These are phyloP conservation scores for Dipus sagitta DNA, from an alignment of 2,797 vertebrate genomes.

Conservation along the genomic window DNA sequence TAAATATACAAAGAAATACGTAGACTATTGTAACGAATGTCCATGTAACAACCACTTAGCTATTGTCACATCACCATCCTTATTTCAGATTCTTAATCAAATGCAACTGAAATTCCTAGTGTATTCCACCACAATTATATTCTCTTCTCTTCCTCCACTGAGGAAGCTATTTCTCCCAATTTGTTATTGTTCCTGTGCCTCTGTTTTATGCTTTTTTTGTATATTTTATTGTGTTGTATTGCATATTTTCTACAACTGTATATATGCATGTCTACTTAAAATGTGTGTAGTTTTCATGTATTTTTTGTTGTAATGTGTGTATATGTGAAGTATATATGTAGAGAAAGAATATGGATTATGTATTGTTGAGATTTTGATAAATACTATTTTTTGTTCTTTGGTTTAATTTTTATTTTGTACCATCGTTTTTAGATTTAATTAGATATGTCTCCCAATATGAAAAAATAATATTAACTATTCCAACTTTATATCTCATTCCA, in stretches of 20 bases:
- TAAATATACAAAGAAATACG: neutral
- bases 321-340: neutral
- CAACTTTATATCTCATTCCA: neutral
- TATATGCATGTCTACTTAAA: neutral
- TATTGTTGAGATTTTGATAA: conserved; percentile 33
- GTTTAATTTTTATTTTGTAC: conserved; percentile 42
- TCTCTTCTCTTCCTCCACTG: neutral
- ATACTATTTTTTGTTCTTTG: neutral
- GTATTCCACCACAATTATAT: neutral
- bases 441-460: neutral
- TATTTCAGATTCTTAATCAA: conserved; percentile 7
- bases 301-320: neutral
- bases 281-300: no score
- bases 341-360: neutral
- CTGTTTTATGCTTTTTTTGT: neutral
- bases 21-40: neutral
- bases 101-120: neutral
- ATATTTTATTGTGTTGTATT: neutral
- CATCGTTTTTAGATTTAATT: conserved; percentile 31
- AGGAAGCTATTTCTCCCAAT: neutral
- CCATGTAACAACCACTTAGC: neutral
- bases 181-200: neutral
- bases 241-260: neutral
- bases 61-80: conserved; percentile 22
- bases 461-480: conserved; percentile 12